Conservation (phyloP, 1,140 invertebrate species). For the Cotesia chilonis region DNA sequence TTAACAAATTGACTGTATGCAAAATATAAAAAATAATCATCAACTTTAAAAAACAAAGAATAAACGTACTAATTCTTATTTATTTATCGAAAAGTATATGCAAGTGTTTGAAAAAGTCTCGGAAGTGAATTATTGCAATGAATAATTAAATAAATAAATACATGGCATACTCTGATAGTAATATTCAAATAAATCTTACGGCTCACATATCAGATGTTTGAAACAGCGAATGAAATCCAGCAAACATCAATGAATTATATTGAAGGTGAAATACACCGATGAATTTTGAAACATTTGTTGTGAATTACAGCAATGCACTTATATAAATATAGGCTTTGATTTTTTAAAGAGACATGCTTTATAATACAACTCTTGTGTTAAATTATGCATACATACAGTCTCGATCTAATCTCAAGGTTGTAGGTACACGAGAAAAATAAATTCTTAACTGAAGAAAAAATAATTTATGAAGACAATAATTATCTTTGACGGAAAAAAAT, state of each 20-base stretch:
- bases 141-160: neutral
- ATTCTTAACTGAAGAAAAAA: too few species aligned
- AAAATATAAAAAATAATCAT: too few species aligned
- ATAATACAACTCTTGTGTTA: too few species aligned
- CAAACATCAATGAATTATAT: neutral
- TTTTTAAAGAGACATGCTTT: too few species aligned
- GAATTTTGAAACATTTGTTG: neutral
- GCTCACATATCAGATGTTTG: neutral
- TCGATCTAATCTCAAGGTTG: too few species aligned
- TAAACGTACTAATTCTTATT: neutral
- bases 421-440: too few species aligned
- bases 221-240: neutral
- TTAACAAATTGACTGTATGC: too few species aligned
- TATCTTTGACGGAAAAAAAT: too few species aligned
- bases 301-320: neutral
- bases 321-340: too few species aligned
- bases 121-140: slow-evolving; percentile 5
- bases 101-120: neutral
- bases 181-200: slow-evolving; percentile 1
- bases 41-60: too few species aligned
- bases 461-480: too few species aligned
- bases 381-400: too few species aligned
- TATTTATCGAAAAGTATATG: neutral
- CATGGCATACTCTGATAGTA: neutral
- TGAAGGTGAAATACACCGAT: neutral